Evolutionary conservation across 53 echinoderm and acorn worm species (phyloP).

Genomic region (Arbacia lixula): DNA sequence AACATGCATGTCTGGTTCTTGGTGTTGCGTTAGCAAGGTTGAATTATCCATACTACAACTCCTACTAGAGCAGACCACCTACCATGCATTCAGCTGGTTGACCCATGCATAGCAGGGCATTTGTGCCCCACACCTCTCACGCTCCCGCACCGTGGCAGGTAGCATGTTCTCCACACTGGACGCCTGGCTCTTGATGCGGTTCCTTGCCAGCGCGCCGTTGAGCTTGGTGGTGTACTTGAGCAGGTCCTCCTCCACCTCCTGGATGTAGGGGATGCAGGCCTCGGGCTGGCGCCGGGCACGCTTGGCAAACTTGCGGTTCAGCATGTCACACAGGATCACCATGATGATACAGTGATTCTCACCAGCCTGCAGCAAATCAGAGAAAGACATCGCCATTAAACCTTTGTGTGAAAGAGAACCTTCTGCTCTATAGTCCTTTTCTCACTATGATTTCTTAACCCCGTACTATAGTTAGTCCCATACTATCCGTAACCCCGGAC

Average conservation of each 20-base stretch:
- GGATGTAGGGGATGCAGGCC: constrained; percentile 80
- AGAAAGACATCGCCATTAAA: too few relatives aligned
- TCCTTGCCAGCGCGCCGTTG: constrained; percentile 92
- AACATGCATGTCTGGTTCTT: too few relatives aligned
- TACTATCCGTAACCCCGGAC: too few relatives aligned
- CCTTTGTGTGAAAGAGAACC: background rate
- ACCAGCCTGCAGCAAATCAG: constrained; percentile 79
- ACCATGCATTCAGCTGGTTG: constrained; percentile 86
- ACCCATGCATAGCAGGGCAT: constrained; percentile 92
- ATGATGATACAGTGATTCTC: constrained; percentile 88
- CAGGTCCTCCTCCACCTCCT: constrained; percentile 89
- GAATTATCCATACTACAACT: too few relatives aligned
- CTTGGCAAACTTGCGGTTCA: constrained; percentile 76
- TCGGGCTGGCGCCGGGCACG: constrained; percentile 52
- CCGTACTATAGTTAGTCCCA: too few relatives aligned
- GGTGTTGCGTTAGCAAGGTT: too few relatives aligned
- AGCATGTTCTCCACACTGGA: constrained; percentile 83
- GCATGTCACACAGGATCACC: constrained; percentile 95
- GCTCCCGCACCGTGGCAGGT: constrained; percentile 75
- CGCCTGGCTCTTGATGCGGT: constrained; percentile 92
- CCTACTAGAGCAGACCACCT: too few relatives aligned
- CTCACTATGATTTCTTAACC: background rate
- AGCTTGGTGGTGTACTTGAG: constrained; percentile 75
- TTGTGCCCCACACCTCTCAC: constrained; percentile 72
- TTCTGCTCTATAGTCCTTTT: background rate